Conservation (phyloP, 2,113 vertebrate genomes). For the Mus spicilegus region DNA sequence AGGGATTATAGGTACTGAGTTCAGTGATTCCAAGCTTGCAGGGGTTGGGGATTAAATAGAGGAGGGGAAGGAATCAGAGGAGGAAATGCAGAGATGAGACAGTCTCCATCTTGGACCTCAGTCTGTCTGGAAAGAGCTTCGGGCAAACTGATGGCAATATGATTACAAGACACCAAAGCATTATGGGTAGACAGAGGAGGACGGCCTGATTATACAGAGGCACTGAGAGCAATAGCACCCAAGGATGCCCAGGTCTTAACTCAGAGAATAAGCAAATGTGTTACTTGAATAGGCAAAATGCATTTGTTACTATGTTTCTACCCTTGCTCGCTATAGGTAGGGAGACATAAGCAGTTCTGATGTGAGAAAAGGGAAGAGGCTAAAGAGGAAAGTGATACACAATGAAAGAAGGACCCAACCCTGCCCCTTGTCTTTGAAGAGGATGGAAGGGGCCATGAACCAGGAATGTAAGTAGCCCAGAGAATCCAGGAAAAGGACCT, state of each 20-base stretch:
- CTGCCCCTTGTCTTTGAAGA: neutral
- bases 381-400: neutral
- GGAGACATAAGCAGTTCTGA: neutral
- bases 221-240: neutral
- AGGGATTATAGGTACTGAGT: neutral
- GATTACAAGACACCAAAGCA: neutral
- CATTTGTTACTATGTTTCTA: neutral
- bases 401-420: neutral
- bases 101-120: neutral
- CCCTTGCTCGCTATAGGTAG: neutral
- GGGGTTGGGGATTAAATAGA: neutral
- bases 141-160: neutral
- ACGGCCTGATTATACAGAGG: neutral
- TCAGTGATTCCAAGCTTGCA: neutral
- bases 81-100: neutral
- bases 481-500: neutral
- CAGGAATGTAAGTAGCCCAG: neutral
- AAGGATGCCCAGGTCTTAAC: neutral
- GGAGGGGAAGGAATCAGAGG: neutral
- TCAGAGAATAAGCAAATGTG: neutral
- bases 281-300: slow-evolving; percentile 3
- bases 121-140: neutral
- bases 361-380: neutral
- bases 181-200: neutral
- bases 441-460: neutral